Conservation (phyloP, 2,113 vertebrate species). For the Coreoperca whiteheadi region DNA sequence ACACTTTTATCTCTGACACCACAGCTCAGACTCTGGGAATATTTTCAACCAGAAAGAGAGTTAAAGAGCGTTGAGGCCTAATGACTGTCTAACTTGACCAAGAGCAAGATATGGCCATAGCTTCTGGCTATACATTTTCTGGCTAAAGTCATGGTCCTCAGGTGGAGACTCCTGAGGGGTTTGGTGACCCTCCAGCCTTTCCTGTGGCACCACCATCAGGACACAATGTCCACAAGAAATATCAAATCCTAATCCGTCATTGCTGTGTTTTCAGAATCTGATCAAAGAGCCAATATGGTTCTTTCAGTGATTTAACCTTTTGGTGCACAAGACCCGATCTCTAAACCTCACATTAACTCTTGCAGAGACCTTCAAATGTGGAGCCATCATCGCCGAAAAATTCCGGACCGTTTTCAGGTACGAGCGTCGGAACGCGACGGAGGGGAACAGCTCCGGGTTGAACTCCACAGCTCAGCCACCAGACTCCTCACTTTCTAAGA, state of each 20-base stretch:
- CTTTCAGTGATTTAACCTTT: neutral
- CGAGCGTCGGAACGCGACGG: neutral
- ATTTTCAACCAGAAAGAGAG: too few species aligned
- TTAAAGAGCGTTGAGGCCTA: too few species aligned
- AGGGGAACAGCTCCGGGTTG: neutral
- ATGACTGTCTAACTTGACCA: neutral
- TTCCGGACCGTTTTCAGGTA: slow-evolving; percentile 44
- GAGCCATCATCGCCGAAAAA: slow-evolving; percentile 15
- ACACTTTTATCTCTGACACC: too few species aligned
- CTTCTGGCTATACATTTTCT: neutral
- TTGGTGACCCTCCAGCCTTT: neutral
- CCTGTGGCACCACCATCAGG: neutral
- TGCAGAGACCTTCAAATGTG: slow-evolving; percentile 75
- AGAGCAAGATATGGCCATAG: neutral
- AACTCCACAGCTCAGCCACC: neutral
- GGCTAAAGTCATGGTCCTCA: too few species aligned
- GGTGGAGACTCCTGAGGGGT: too few species aligned
- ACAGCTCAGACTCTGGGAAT: too few species aligned
- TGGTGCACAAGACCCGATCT: neutral
- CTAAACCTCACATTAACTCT: slow-evolving; percentile 10
- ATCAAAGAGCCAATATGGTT: too few species aligned
- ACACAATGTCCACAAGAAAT: neutral
- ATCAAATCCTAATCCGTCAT: neutral
- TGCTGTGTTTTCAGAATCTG: neutral
- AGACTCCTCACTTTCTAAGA: neutral